Evolutionary conservation across 1,140 invertebrate genomes (phyloP), one percentile per base, ranked within the genome.

Genomic region (Sesamia nonagrioides): DNA sequence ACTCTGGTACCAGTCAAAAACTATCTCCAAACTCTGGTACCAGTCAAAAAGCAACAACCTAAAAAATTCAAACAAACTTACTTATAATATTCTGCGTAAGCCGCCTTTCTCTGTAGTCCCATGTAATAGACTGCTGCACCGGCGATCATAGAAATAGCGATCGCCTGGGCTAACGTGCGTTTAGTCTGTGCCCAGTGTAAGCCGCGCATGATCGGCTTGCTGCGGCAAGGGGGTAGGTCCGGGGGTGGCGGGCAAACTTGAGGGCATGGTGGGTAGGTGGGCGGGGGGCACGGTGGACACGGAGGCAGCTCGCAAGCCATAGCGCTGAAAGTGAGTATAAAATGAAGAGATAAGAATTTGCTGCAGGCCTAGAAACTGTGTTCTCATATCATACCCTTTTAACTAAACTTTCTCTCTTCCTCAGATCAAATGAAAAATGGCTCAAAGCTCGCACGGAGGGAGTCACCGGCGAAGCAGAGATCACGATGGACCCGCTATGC

Each of bases 391-490:
- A 15, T 21, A 60, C 27, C 21, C 5, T 56, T 56, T 27, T 8
- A 27, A 21, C 6, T 54, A n/a, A 27, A 21, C 1, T 0, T 42
- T 58, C 21, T 52, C 27, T 72, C 50, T 35, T 21, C 82, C 84
- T 2, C 78, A 84, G 79, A 50, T 37, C 48, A 84, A 90, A 88
- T 88, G 84, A 86, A 90, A 91, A 66, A 95, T 95, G 93, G 92
- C 93, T 6, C 92, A 95, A 87, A 92, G 92, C 77, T 93, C 92
- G 5, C 92, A 94, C 61, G 92, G 91, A 17, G 88, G 92, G 27
- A 94, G 90, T 73, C 92, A 94, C 75, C 77, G 92, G n/a, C 88
- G 90, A 15, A 89, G 87, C 63, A 87, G 92, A 21, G 91, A 94
- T 58, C 91, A 90, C 68, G 92, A 94, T 33, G 86, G 80, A 8